These are phyloP conservation scores for Hirtodrosophila duncani DNA, from an alignment of 2,888 invertebrate genomes.

Conservation along the genomic window DNA sequence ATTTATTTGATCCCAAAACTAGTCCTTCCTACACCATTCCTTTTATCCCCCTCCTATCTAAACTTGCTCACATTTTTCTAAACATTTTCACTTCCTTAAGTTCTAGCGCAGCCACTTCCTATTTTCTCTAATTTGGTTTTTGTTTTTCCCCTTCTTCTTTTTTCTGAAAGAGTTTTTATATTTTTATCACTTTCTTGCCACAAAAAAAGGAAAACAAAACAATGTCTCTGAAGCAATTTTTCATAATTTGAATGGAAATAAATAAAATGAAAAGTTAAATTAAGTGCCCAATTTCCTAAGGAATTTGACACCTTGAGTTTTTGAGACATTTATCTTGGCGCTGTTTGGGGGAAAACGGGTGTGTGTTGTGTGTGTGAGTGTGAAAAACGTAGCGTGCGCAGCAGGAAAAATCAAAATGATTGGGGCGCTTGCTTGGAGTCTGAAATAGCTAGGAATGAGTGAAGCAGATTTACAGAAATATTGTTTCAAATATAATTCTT, in stretches of 20 bases:
- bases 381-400: conserved; percentile 54
- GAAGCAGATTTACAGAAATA: conserved; percentile 19
- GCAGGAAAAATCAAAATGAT: conserved; percentile 8
- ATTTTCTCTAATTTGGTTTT: too few relatives aligned
- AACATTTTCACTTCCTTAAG: too few relatives aligned
- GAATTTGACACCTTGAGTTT: conserved; percentile 55
- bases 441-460: too few relatives aligned
- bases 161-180: conserved; percentile 7
- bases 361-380: conserved; percentile 4
- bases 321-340: conserved; percentile 43
- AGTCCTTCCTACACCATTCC: too few relatives aligned
- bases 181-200: neutral
- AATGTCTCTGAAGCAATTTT: conserved; percentile 56
- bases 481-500: conserved; percentile 12
- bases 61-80: too few relatives aligned
- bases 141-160: neutral
- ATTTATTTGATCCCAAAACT: too few relatives aligned
- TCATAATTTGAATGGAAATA: conserved; percentile 51
- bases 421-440: neutral
- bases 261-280: conserved; percentile 48
- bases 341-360: conserved; percentile 1
- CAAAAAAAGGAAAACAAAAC: too few relatives aligned
- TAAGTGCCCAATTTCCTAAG: conserved; percentile 65
- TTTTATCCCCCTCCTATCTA: too few relatives aligned
- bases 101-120: too few relatives aligned